Evolutionary conservation across 2,113 vertebrate genomes (phyloP).

Genomic region (Thunnus maccoyii): DNA sequence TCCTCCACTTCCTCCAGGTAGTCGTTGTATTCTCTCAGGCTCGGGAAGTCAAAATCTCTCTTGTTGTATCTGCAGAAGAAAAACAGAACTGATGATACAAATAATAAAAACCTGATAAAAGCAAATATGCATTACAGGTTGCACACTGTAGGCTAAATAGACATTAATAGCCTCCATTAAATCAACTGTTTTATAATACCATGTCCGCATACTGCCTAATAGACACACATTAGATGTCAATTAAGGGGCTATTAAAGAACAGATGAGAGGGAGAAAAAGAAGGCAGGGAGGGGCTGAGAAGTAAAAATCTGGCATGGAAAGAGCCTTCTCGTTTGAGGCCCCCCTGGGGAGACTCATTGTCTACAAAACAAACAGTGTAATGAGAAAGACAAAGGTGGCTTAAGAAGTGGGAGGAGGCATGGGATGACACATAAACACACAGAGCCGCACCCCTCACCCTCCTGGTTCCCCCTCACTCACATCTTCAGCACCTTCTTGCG

Average conservation of each 20-base stretch:
- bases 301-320: slow-evolving; percentile 81
- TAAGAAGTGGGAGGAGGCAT: slow-evolving; percentile 78
- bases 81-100: slow-evolving; percentile 53
- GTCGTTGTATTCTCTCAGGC: slow-evolving; percentile 94
- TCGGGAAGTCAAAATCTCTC: slow-evolving; percentile 94
- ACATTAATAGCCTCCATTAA: slow-evolving; percentile 76
- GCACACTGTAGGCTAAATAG: not conserved
- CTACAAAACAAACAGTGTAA: slow-evolving; percentile 87
- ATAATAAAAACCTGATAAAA: slow-evolving; percentile 61
- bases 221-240: slow-evolving; percentile 80
- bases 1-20: slow-evolving; percentile 97
- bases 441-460: slow-evolving; percentile 51
- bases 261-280: slow-evolving; percentile 69
- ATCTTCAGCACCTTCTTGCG: slow-evolving; percentile 98
- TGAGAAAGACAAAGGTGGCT: slow-evolving; percentile 84
- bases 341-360: slow-evolving; percentile 80
- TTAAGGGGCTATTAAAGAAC: slow-evolving; percentile 80
- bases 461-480: slow-evolving; percentile 83
- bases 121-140: slow-evolving; percentile 48
- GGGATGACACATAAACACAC: slow-evolving; percentile 77
- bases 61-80: slow-evolving; percentile 94
- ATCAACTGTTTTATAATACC: slow-evolving; percentile 76
- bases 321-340: slow-evolving; percentile 73
- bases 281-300: slow-evolving; percentile 72
- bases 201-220: slow-evolving; percentile 71